These are phyloP conservation scores for Mormyrus iriodes DNA, from an alignment of 2,113 vertebrate genomes.

Conservation along the genomic window DNA sequence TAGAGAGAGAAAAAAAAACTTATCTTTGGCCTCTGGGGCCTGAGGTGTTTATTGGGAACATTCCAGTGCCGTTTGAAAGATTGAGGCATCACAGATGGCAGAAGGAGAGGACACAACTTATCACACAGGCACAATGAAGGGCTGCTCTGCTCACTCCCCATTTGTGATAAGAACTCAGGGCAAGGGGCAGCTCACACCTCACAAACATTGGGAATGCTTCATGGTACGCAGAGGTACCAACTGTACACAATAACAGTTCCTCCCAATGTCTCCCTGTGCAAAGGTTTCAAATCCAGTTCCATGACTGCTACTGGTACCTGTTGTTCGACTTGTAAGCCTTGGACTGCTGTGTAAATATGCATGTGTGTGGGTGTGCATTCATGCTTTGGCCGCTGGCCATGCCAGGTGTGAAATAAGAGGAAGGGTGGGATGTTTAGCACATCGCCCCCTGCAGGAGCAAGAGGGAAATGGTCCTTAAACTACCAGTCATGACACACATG, in stretches of 20 bases:
- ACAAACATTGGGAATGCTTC: not conserved
- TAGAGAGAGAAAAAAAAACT: not conserved
- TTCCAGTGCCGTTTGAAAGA: not conserved
- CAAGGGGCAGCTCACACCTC: not conserved
- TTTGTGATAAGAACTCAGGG: not conserved
- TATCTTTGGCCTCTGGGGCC: not conserved
- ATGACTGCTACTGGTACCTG: not conserved
- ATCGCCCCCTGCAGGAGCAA: not conserved
- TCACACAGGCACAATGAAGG: not conserved
- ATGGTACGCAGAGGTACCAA: not conserved
- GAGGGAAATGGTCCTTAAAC: not conserved
- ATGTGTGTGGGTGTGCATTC: not conserved
- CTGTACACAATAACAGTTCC: not conserved
- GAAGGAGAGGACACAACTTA: not conserved
- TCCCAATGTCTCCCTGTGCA: not conserved
- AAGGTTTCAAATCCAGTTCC: not conserved
- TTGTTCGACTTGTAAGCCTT: not conserved
- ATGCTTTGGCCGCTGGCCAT: not conserved
- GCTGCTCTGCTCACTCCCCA: not conserved
- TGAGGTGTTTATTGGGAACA: not conserved
- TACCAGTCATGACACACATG: not conserved
- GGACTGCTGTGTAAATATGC: not conserved
- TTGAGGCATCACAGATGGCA: not conserved
- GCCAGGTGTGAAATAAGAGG: not conserved
- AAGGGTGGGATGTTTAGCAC: not conserved